Base-by-base conservation (phyloP, 2,113 vertebrate genomes). In the Polypterus bichir region DNA sequence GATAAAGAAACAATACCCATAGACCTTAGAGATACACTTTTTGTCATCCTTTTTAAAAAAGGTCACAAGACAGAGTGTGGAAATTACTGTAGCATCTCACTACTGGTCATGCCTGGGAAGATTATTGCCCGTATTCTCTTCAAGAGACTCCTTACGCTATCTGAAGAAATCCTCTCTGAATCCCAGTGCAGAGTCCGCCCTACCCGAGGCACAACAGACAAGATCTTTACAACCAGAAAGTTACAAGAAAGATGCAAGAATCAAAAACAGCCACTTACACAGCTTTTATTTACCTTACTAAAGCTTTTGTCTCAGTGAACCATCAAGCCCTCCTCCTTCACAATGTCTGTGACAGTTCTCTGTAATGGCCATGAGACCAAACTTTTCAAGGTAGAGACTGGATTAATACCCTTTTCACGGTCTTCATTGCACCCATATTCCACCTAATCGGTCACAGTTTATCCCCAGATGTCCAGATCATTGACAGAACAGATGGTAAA, bases 281-380 rank as follows among this genome's bases (percentile, higher is more conserved):
- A 10, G 58, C 58, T 9, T 59, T 59, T 47, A 59, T 59, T 5
- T 7, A 59, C 58, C 58, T 59, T 2, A 59, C 58, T 5, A 59
- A 59, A 59, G 58, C 46, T 5, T 59, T 59, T 62, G 67, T 59
- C 71, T 75, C 68, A 70, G 27, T 27, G 27, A 27, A 27, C 27
- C 1, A 27, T 27, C 27, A 27, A 27, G 27, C 27, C 27, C 27
- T 27, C 27, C 27, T 27, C 27, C 27, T 27, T 27, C 27, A 27
- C 27, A 27, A 27, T 27, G 27, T 27, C 27, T 27, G 27, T 27
- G 27, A 27, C 27, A 27, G 27, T 27, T 27, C 27, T 27, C 27
- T 27, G 27, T 27, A 27, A 27, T 27, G 27, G 27, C 27, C 27
- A 27, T 27, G 27, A 27, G 27, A 27, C 27, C 27, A 27, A 27